Evolutionary conservation across 2,797 vertebrate genomes (phyloP), one percentile per base, ranked within the genome.

Genomic region (Cottoperca gobio): DNA sequence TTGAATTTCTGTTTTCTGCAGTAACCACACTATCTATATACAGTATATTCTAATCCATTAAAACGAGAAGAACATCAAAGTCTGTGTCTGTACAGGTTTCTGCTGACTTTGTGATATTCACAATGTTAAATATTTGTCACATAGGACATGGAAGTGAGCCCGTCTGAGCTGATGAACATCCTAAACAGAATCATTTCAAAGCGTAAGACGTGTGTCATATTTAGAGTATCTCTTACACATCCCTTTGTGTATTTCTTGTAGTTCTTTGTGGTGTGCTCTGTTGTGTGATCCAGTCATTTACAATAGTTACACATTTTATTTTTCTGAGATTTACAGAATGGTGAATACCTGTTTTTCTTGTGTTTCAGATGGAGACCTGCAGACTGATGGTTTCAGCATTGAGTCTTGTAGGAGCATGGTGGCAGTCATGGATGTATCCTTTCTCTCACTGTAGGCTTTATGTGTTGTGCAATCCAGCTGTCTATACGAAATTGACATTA

Each of bases 361-460:
- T n/a, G 6, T 86, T 90, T 64, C 75, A 98, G 97, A 95, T 80
- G 90, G 73, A 6, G 96, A 98, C 54, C 78, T 99, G 90, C 96
- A 95, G 91, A 96, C 97, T 0, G 95, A 96, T 0, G 96, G 97
- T 14, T 99, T 99, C 89, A 96, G 92, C 86, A 95, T 99, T 5
- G 98, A 99, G 86, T 97, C 96, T 0, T 99, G 97, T 92, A 95
- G 97, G 59, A 98, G 97, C 92, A 99, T 99, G 92, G 97, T 99
- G 8, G 96, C 98, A 0, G 95, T 99, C 84, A 99, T 99, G 98
- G 98, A 99, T 91, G 97, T 98, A 98, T 97, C 97, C 95, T 97
- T 86, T 61, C 54, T 58, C 3, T 67, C n/a, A 46, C 37, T 21
- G 21, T 17, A 4, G 14, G 53, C 61, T 73, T 46, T 39, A 11